Conservation (phyloP, 1,140 invertebrate genomes). For the Aradophagus sp. region DNA sequence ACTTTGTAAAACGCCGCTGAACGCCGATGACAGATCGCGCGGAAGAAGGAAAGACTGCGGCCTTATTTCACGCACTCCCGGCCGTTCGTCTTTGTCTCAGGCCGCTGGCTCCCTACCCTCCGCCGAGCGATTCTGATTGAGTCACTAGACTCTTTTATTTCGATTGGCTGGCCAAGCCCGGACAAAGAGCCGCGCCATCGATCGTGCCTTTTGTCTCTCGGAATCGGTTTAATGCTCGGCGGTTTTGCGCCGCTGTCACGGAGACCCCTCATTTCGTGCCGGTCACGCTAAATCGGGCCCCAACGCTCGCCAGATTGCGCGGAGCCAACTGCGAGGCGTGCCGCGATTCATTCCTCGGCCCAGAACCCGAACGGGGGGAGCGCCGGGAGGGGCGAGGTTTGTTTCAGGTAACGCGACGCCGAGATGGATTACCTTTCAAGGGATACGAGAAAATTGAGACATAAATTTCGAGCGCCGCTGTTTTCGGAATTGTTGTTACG, state of each 20-base stretch:
- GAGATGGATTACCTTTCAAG: constrained; percentile 19
- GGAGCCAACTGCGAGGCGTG: constrained; percentile 40
- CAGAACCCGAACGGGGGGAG: background rate
- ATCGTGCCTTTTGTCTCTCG: constrained; percentile 62
- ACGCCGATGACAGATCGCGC: constrained; percentile 63
- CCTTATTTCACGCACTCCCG: constrained; percentile 3
- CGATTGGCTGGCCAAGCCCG: constrained; percentile 60
- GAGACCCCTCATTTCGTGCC: constrained; percentile 51
- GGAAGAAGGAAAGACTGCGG: constrained; percentile 39
- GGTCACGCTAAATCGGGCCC: constrained; percentile 54
- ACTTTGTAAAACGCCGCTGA: constrained; percentile 68
- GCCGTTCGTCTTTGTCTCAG: constrained; percentile 28
- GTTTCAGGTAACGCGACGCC: constrained; percentile 21
- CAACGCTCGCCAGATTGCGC: constrained; percentile 51
- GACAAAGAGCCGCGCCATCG: constrained; percentile 65
- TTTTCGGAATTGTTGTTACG: no score
- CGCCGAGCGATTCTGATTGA: constrained; percentile 61
- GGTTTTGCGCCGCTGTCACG: constrained; percentile 33
- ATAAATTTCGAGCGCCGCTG: constrained; percentile 27
- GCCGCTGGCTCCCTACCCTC: constrained; percentile 18
- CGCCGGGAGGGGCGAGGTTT: constrained; percentile 6
- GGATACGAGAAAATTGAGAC: constrained; percentile 34
- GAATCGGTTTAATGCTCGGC: constrained; percentile 62
- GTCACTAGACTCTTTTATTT: constrained; percentile 69
- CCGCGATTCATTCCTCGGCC: constrained; percentile 26